These are phyloP conservation scores for Drosophila lacicola DNA, from an alignment of 2,888 invertebrate genomes.

Conservation along the genomic window DNA sequence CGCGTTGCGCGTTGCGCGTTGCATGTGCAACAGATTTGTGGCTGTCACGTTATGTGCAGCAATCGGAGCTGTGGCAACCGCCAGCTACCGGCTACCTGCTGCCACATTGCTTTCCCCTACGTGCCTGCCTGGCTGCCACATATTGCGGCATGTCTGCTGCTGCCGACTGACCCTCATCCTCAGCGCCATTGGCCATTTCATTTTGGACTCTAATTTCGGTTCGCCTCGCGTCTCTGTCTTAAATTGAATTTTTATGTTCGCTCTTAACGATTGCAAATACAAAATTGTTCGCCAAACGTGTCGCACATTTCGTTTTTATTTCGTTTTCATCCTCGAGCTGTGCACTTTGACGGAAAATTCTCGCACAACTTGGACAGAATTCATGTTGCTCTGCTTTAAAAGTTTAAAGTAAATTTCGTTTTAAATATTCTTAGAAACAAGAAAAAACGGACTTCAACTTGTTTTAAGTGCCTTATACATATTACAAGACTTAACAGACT, in stretches of 20 bases:
- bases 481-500: too few species aligned
- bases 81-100: constrained; percentile 5
- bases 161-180: constrained; percentile 28
- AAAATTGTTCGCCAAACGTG: constrained; percentile 15
- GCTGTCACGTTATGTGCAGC: constrained; percentile 43
- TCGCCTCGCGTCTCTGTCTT: background rate
- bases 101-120: constrained; percentile 28
- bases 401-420: too few species aligned
- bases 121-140: constrained; percentile 46
- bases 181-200: constrained; percentile 31
- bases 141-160: constrained; percentile 21
- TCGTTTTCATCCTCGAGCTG: background rate
- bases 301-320: constrained; percentile 28
- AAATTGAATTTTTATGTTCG: constrained; percentile 60
- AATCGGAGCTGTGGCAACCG: constrained; percentile 2
- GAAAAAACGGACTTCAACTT: too few species aligned
- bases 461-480: too few species aligned
- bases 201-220: constrained; percentile 33
- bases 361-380: too few species aligned
- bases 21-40: constrained; percentile 72
- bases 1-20: constrained; percentile 21
- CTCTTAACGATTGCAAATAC: constrained; percentile 22
- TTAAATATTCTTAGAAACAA: too few species aligned
- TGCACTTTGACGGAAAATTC: background rate
- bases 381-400: too few species aligned